A percentile compares a stretch with the other conserved stretches of the same genome.
Conservation (phyloP, 1,140 invertebrate species). For the Pachyrhynchus sulphureomaculatus region DNA sequence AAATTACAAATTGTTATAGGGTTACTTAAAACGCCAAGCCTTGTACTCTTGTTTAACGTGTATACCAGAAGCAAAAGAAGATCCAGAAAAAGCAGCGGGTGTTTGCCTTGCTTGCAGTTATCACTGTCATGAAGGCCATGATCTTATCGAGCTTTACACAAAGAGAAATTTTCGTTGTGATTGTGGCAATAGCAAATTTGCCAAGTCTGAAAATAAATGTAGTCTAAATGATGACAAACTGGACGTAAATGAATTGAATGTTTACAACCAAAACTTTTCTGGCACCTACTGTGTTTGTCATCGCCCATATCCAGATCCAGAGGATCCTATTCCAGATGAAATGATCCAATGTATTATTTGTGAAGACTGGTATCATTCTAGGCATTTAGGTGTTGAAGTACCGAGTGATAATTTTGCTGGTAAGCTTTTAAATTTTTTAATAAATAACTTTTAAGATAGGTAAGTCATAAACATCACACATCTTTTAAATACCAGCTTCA, state of each 20-base stretch:
- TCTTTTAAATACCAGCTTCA: too few relatives aligned
- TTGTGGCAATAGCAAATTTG: slow-evolving; percentile 91
- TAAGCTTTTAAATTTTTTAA: slow-evolving; percentile 11
- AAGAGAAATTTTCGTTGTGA: slow-evolving; percentile 96
- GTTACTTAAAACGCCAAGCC: slow-evolving; percentile 91
- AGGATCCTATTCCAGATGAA: slow-evolving; percentile 76
- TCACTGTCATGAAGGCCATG: slow-evolving; percentile 94
- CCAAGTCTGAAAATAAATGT: slow-evolving; percentile 63
- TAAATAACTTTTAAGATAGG: too few relatives aligned
- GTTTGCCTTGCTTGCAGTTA: slow-evolving; percentile 94
- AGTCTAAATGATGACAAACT: slow-evolving; percentile 71
- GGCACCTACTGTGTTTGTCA: slow-evolving; percentile 91
- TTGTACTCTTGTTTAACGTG: slow-evolving; percentile 95
- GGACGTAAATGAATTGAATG: slow-evolving; percentile 70
- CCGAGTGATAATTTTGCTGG: slow-evolving; percentile 56
- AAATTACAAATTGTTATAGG: slow-evolving; percentile 73
- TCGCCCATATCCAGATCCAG: slow-evolving; percentile 93
- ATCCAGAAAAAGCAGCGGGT: slow-evolving; percentile 68
- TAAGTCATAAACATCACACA: too few relatives aligned
- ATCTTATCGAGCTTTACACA: slow-evolving; percentile 95
- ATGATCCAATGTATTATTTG: slow-evolving; percentile 98
- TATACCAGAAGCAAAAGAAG: slow-evolving; percentile 59
- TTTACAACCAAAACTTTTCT: slow-evolving; percentile 94
- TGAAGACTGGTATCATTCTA: slow-evolving; percentile 96
- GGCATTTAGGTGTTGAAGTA: slow-evolving; percentile 69